Base-by-base conservation (phyloP, 2,797 vertebrate species). In the Acipenser ruthenus region DNA sequence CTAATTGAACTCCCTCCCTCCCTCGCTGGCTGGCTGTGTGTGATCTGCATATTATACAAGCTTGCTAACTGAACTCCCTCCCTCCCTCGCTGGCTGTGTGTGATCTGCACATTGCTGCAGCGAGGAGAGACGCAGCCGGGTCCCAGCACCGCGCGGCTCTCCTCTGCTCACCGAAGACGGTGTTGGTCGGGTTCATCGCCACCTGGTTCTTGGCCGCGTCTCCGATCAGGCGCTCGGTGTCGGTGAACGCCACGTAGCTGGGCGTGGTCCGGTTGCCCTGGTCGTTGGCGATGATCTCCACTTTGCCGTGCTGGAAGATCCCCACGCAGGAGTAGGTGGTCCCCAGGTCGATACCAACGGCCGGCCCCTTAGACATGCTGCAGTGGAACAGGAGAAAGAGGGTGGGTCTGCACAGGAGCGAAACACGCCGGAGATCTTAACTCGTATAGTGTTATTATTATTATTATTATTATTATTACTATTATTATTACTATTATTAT, bases 141-240 rank as follows among this genome's bases (percentile, higher is more conserved):
- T 23, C 23, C 23, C 3, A n/a, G n/a, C n/a, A n/a, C 15, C 15
- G 23, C 23, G 23, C 23, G 2, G 23, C 23, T 37, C 23, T 4
- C 2, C 23, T 37, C 23, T 1, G 7, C 77, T 91, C 81, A 92
- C 92, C 93, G 68, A 96, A 96, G 48, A 95, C 93, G 0, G 94
- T 96, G 80, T 95, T 95, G 73, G 86, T 67, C 5, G 94, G 93
- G 68, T 96, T 96, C 93, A 95, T 90, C 64, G 94, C 93, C 67
- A 95, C 94, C 79, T 96, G 93, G 83, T 95, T 96, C 78, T 96
- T 95, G 72, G 94, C 94, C 0, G 93, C 93, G 56, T 96, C 93
- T 6, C 94, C 93, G 1, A 95, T 95, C 62, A 95, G 91, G 69
- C 93, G 86, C 73, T 96, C 93, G 0, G 87, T 88, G 78, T 95